phyloP scores from a whole-genome alignment of 2,888 invertebrate genomes.

The Antitype chi region DNA sequence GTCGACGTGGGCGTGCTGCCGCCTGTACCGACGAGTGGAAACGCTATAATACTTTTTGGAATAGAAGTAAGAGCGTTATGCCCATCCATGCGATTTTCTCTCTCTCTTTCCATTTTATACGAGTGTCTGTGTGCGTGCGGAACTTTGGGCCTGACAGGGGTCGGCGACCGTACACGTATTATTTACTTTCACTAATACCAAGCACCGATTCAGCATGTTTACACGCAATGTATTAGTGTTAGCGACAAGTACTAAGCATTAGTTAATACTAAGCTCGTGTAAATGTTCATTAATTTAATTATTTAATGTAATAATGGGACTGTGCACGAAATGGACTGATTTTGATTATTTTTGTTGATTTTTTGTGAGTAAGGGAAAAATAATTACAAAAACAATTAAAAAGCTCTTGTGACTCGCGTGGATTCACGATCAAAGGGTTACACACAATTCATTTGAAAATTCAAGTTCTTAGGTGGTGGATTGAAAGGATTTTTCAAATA shows the following conservation, averaged over 20 bases:
- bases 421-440: too few relatives aligned
- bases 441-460: neutral
- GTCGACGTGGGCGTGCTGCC: neutral
- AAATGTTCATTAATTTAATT: neutral
- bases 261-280: neutral
- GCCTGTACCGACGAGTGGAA: neutral
- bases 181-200: constrained; percentile 1
- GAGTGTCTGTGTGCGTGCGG: too few relatives aligned
- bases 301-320: neutral
- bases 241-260: neutral
- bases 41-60: neutral
- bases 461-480: neutral
- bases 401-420: too few relatives aligned
- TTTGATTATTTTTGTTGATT: neutral
- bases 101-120: too few relatives aligned
- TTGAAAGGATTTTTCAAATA: neutral
- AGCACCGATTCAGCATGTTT: neutral
- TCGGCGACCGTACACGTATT: too few relatives aligned
- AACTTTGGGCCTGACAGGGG: too few relatives aligned
- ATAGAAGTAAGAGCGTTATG: too few relatives aligned
- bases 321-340: neutral
- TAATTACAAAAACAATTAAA: neutral
- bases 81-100: too few relatives aligned
- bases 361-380: neutral
- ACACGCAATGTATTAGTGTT: neutral